phyloP scores from a whole-genome alignment of 2,888 invertebrate species.

The Cetonia aurata region DNA sequence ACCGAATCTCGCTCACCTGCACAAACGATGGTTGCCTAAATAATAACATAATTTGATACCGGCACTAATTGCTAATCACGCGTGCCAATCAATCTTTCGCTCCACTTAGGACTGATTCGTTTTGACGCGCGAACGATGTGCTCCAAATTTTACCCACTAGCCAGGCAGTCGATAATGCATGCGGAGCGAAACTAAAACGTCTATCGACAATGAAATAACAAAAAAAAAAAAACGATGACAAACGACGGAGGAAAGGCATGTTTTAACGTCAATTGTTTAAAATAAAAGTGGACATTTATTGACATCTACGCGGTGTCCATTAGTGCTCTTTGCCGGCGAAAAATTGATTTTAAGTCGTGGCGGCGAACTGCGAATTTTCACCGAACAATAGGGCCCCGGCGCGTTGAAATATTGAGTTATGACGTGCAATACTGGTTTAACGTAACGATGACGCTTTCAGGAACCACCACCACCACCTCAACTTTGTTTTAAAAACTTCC shows the following conservation, averaged over 20 bases:
- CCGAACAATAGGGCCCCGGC: slow-evolving; percentile 16
- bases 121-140: too few relatives aligned
- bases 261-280: slow-evolving; percentile 31
- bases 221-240: background rate
- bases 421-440: slow-evolving; percentile 13
- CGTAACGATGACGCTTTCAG: slow-evolving; percentile 18
- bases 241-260: background rate
- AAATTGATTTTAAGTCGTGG: slow-evolving; percentile 36
- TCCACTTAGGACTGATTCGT: too few relatives aligned
- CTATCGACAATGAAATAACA: background rate
- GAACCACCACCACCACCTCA: background rate
- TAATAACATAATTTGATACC: too few relatives aligned
- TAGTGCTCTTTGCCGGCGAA: slow-evolving; percentile 14
- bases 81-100: too few relatives aligned
- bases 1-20: too few relatives aligned
- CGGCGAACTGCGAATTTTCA: slow-evolving; percentile 9
- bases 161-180: too few relatives aligned
- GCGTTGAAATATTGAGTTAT: slow-evolving; percentile 25
- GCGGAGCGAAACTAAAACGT: slow-evolving; percentile 1
- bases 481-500: slow-evolving; percentile 24
- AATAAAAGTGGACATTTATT: slow-evolving; percentile 37
- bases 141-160: too few relatives aligned
- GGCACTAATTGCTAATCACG: too few relatives aligned
- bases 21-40: too few relatives aligned
- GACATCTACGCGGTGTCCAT: slow-evolving; percentile 30